Base-by-base conservation (phyloP, 2,888 invertebrate species). In the Drosophila paranaensis region DNA sequence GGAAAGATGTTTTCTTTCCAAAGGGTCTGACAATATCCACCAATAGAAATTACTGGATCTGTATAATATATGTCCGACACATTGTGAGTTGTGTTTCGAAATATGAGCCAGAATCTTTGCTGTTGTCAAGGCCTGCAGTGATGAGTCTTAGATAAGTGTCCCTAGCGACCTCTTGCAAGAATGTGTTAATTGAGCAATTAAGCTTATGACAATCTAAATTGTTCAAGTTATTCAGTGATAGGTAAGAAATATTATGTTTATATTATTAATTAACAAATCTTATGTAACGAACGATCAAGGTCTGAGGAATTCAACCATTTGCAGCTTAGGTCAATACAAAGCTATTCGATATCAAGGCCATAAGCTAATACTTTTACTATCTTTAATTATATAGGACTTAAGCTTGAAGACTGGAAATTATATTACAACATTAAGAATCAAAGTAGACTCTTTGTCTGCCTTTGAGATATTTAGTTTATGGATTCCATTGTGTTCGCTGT, bases 101-200 rank as follows among this genome's bases (percentile, higher is more conserved):
- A 14, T 6, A 45, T 45, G 8, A 8, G 14, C 3, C 1, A 14
- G 13, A 46, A 14, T 14, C 27, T 27, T 27, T 6, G 13, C 14
- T 53, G 0, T 53, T 10, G 25, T 30, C 16, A 40, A 40, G 27
- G 37, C 14, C 39, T 6, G 2, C n/a, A 13, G 43, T 43, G 20
- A 20, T 20, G 11, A 27, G 9, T 30, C 6, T 20, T 54, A 16
- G 10, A 16, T 10, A 48, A 10, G 1, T 2, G 25, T 25, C 5
- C 56, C 33, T 2, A n/a, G 3, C 8, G 9, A 14, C 20, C 25
- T 35, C n/a, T 25, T 25, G 9, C n/a, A n/a, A 27, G 25, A 57
- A 57, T 10, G 25, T 48, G 25, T 39, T 40, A 33, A 63, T 61
- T 60, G 16, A 11, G 30, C 37, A 46, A 45, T 37, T 30, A 37